Evolutionary conservation across 2,888 invertebrate genomes (phyloP).

Genomic region (Lamellibrachia columna): DNA sequence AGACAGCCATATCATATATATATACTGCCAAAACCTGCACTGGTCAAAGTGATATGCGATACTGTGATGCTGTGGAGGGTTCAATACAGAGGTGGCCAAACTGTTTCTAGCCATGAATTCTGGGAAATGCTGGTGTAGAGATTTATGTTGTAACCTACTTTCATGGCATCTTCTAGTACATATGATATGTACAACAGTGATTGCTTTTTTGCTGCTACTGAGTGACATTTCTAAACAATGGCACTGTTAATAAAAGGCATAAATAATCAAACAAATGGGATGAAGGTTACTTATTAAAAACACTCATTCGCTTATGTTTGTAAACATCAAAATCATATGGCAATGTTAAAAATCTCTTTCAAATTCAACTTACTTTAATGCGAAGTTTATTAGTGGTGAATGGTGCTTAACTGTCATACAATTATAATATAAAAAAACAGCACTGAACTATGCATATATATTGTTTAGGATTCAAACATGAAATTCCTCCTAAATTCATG

Average conservation of each 20-base stretch:
- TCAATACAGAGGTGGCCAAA: neutral
- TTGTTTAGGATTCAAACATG: neutral
- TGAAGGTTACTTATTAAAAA: neutral
- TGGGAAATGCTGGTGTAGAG: neutral
- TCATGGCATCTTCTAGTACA: too few relatives aligned
- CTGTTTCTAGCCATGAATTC: neutral
- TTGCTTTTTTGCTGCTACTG: too few relatives aligned
- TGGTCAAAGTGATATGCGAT: neutral
- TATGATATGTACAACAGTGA: too few relatives aligned
- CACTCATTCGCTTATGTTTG: neutral
- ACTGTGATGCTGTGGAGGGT: neutral
- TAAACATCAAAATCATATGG: neutral
- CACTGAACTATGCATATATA: neutral
- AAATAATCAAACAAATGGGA: neutral
- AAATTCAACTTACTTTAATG: neutral
- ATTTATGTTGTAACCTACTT: neutral
- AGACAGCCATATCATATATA: neutral
- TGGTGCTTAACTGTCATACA: neutral
- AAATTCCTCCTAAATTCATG: neutral
- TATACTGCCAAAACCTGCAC: neutral
- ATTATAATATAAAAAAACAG: neutral
- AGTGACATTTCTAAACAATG: too few relatives aligned
- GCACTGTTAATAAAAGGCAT: neutral
- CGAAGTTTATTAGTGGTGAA: neutral
- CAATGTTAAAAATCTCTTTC: neutral